Evolutionary conservation across 2,888 invertebrate species (phyloP).

Genomic region (Heliconius cydno): DNA sequence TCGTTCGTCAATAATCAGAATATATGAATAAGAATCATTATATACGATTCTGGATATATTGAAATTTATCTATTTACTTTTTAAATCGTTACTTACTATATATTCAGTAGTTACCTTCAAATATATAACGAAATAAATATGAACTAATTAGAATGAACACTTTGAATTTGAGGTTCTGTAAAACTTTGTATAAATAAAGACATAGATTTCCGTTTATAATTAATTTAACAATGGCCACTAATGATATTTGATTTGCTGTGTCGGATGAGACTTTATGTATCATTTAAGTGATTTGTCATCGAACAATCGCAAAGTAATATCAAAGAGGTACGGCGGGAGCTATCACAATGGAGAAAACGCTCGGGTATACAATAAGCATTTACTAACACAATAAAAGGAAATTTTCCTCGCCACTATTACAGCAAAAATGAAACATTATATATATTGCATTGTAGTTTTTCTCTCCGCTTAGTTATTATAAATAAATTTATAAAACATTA

Average conservation of each 20-base stretch:
- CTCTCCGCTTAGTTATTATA: background rate
- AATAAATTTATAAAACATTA: background rate
- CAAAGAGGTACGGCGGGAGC: constrained; percentile 61
- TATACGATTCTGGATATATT: background rate
- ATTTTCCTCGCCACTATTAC: constrained; percentile 47
- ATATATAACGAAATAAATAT: background rate
- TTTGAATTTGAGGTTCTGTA: background rate
- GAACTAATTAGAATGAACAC: background rate
- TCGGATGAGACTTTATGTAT: constrained; percentile 65
- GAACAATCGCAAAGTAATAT: constrained; percentile 70
- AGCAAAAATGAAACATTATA: constrained; percentile 39
- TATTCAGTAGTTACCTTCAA: background rate
- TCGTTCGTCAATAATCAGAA: too few species aligned
- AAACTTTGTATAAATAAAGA: background rate
- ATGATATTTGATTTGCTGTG: constrained; percentile 45
- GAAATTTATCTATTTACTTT: background rate
- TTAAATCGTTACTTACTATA: background rate
- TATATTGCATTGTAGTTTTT: constrained; percentile 19
- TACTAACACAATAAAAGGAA: constrained; percentile 78
- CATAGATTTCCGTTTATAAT: background rate
- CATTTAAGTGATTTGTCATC: constrained; percentile 73
- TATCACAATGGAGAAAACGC: constrained; percentile 71
- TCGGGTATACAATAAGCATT: constrained; percentile 77
- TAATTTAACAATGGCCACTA: background rate
- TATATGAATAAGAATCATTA: too few species aligned